These are phyloP conservation scores for Climacteris rufus DNA, from an alignment of 2,113 vertebrate genomes.

Conservation along the genomic window DNA sequence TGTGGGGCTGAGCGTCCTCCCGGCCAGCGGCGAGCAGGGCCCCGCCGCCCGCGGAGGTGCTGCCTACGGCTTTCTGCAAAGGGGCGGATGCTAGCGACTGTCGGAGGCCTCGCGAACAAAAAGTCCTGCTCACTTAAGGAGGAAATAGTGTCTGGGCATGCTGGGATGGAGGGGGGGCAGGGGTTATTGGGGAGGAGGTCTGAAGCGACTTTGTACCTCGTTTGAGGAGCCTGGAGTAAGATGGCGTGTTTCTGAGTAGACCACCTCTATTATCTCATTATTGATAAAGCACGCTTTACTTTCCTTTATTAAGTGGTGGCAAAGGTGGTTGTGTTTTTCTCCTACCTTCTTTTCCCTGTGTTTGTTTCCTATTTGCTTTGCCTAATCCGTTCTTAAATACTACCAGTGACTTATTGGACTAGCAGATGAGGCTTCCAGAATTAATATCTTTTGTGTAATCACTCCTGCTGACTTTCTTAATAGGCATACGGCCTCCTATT, in stretches of 20 bases:
- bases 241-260: not conserved
- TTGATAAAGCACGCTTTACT: not conserved
- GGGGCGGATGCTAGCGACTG: accelerated
- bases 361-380: not conserved
- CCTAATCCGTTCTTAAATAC: conserved; percentile 45
- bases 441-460: not conserved
- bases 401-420: not conserved
- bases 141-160: not conserved
- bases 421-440: not conserved
- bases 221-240: not conserved
- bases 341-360: not conserved
- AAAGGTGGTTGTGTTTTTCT: not conserved
- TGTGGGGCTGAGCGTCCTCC: not conserved
- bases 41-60: not conserved
- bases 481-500: conserved; percentile 88
- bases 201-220: not conserved
- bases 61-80: too few species aligned
- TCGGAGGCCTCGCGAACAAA: accelerated
- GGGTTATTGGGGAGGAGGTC: not conserved
- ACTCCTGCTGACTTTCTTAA: not conserved
- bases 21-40: not conserved
- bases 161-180: not conserved
- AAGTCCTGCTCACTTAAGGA: accelerated
- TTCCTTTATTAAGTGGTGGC: not conserved
- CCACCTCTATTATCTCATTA: not conserved